phyloP scores from a whole-genome alignment of 1,140 invertebrate species.

The Chymomyza costata region DNA sequence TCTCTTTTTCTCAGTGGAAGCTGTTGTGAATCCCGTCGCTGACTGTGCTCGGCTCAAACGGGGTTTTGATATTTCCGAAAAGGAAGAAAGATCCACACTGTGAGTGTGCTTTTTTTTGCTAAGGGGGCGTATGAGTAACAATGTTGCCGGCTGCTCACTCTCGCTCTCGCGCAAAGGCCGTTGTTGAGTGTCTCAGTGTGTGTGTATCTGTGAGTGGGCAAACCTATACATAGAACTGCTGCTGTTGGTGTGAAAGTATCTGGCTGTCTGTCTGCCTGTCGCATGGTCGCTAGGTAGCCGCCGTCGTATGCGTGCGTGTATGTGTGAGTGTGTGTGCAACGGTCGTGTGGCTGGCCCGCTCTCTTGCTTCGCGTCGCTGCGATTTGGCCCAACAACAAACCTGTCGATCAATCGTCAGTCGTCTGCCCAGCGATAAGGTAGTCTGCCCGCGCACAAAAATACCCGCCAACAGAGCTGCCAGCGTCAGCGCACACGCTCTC shows the following conservation, averaged over 20 bases:
- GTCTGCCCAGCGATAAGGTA: constrained; percentile 71
- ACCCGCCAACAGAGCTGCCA: not conserved
- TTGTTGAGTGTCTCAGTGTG: no score
- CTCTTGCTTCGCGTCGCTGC: constrained; percentile 55
- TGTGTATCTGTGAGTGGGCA: not conserved
- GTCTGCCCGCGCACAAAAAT: constrained; percentile 18
- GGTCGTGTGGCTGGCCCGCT: constrained; percentile 65
- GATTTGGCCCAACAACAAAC: constrained; percentile 73
- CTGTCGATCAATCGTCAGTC: constrained; percentile 75
- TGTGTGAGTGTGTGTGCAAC: constrained; percentile 33
- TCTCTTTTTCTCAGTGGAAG: constrained; percentile 14
- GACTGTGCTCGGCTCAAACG: constrained; percentile 21
- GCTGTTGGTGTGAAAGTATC: no score
- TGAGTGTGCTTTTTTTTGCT: constrained; percentile 25
- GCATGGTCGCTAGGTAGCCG: no score
- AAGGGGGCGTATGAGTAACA: constrained; percentile 61
- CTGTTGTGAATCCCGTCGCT: constrained; percentile 56
- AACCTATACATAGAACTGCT: no score
- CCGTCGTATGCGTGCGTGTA: constrained; percentile 13
- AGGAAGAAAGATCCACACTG: constrained; percentile 53
- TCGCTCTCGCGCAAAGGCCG: constrained; percentile 34
- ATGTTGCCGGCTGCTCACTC: not conserved
- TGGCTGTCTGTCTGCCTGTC: constrained; percentile 28
- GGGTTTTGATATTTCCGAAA: constrained; percentile 62
- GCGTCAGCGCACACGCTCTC: constrained; percentile 9